Conservation (phyloP, 2,113 vertebrate genomes). For the Pimephales promelas region DNA sequence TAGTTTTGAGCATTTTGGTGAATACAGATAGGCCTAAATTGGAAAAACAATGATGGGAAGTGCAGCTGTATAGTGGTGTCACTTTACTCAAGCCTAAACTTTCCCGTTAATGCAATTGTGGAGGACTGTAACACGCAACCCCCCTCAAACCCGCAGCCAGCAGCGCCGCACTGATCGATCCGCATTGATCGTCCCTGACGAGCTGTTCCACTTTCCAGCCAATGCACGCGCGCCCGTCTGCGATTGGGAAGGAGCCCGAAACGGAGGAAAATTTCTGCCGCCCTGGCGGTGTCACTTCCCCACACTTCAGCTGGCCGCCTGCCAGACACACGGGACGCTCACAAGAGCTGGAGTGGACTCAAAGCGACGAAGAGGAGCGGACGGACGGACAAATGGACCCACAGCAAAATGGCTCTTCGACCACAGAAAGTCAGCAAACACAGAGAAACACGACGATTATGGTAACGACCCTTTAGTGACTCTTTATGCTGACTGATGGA, state of each 20-base stretch:
- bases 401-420: background rate
- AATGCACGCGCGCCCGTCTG: slow-evolving; percentile 93
- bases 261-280: slow-evolving; percentile 80
- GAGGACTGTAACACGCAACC: slow-evolving; percentile 61
- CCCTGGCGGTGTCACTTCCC: slow-evolving; percentile 84
- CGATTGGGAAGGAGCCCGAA: slow-evolving; percentile 75
- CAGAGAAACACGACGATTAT: slow-evolving; percentile 11
- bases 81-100: slow-evolving; percentile 60
- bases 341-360: slow-evolving; percentile 89
- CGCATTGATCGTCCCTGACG: slow-evolving; percentile 98
- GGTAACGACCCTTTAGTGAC: background rate
- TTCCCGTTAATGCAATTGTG: slow-evolving; percentile 62
- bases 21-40: background rate
- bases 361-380: slow-evolving; percentile 64
- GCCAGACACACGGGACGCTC: slow-evolving; percentile 80
- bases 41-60: background rate
- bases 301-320: slow-evolving; percentile 86
- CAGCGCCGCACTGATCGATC: slow-evolving; percentile 88
- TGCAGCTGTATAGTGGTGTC: slow-evolving; percentile 1
- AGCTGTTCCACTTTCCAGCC: slow-evolving; percentile 99
- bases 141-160: slow-evolving; percentile 81
- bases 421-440: slow-evolving; percentile 5
- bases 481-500: background rate
- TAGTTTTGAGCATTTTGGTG: background rate
- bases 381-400: slow-evolving; percentile 46